Percentiles rank a stretch among this genome's conserved stretches.
Evolutionary conservation across 2,797 vertebrate genomes (phyloP).

Genomic region (Gadopsis bispinosus): DNA sequence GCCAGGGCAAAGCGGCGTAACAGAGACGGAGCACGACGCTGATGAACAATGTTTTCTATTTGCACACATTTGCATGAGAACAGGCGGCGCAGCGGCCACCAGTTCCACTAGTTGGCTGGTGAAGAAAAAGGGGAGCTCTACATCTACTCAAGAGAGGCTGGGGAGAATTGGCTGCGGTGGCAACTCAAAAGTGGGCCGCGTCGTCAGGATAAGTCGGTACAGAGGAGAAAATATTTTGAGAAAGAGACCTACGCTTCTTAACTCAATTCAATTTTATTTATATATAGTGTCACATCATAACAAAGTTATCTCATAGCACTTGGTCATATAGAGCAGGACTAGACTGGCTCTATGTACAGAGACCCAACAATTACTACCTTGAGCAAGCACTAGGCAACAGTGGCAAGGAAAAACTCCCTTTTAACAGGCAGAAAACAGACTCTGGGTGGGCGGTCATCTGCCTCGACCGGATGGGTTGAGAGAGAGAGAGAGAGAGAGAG

Average conservation of each 20-base stretch:
- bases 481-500: no score
- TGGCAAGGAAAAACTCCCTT: no score
- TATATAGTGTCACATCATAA: no score
- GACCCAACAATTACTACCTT: no score
- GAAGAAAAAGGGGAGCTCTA: conserved; percentile 62
- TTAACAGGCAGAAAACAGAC: no score
- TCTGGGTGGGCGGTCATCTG: no score
- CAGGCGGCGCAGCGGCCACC: conserved; percentile 59
- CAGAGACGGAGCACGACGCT: conserved; percentile 59
- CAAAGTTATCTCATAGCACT: no score
- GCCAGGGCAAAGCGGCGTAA: conserved; percentile 56
- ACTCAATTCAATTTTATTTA: not conserved
- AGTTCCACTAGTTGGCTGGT: conserved; percentile 61
- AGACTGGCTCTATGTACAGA: no score
- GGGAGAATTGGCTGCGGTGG: conserved; percentile 40
- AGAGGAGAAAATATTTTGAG: conserved; percentile 55
- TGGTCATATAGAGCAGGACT: no score
- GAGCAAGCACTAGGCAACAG: no score
- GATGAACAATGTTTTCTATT: conserved; percentile 76
- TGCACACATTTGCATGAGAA: conserved; percentile 82
- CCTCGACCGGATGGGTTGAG: no score
- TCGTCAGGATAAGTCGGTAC: conserved; percentile 56
- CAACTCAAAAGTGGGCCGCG: conserved; percentile 40
- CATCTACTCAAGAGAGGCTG: conserved; percentile 48
- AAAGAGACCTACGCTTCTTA: conserved; percentile 41